A percentile compares a stretch with the other conserved stretches of the same genome.
phyloP scores from a whole-genome alignment of 2,113 vertebrate species.

The Calonectris borealis region DNA sequence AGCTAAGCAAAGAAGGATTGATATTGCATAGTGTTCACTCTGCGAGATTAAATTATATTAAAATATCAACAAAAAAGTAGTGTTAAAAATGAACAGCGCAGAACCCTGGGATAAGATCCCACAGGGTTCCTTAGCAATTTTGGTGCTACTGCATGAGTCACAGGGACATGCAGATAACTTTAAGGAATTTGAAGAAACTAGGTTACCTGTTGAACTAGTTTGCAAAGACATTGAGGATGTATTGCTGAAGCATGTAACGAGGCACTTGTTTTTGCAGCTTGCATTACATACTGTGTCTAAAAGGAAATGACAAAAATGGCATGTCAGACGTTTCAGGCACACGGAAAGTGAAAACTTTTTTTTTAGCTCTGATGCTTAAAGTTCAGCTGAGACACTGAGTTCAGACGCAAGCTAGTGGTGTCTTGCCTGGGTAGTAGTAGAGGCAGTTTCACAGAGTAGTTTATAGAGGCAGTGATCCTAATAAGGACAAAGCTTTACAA shows the following conservation, averaged over 20 bases:
- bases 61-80: not conserved
- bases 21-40: not conserved
- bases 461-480: not conserved
- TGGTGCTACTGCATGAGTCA: not conserved
- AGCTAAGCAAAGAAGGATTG: not conserved
- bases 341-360: not conserved
- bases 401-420: not conserved
- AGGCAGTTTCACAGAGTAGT: not conserved
- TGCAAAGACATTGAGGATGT: not conserved
- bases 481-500: not conserved
- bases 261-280: not conserved
- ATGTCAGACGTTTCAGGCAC: not conserved
- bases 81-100: not conserved
- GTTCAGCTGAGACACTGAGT: not conserved
- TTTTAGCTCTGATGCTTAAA: not conserved
- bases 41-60: not conserved
- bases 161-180: not conserved
- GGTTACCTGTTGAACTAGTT: not conserved
- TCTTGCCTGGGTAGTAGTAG: not conserved
- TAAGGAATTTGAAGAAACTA: not conserved
- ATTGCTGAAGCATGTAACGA: not conserved
- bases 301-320: not conserved
- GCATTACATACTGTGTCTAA: not conserved
- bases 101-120: not conserved
- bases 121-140: not conserved